Evolutionary conservation across 92 coral and sea anemone species (phyloP).

Genomic region (Phenganax subtilis): DNA sequence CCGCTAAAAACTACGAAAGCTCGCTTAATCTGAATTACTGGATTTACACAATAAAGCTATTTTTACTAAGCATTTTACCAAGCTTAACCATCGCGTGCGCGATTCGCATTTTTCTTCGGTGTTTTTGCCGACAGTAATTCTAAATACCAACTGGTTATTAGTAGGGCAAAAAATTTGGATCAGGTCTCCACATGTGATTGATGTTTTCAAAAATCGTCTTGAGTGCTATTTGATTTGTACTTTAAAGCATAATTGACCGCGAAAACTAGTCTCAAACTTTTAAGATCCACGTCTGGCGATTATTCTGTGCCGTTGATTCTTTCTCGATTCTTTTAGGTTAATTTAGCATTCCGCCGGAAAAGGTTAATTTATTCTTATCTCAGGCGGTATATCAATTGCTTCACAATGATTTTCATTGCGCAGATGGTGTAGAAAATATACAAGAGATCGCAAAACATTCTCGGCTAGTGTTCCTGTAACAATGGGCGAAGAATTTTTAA

Average conservation of each 20-base stretch:
- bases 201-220: conserved; percentile 1
- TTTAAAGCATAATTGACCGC: neutral
- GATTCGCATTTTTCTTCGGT: neutral
- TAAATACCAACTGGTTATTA: neutral
- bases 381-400: neutral
- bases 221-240: conserved; percentile 6
- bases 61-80: neutral
- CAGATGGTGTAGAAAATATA: neutral
- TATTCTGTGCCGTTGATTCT: neutral
- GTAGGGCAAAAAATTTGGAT: neutral
- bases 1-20: conserved; percentile 1
- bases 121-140: neutral
- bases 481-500: neutral
- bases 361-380: neutral
- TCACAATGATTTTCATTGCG: neutral
- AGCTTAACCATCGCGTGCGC: neutral
- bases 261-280: neutral
- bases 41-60: neutral
- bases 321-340: neutral
- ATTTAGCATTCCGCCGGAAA: neutral
- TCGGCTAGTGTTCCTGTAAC: neutral
- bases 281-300: neutral
- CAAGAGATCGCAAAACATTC: neutral
- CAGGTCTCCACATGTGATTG: neutral
- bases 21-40: conserved; percentile 29